These are phyloP conservation scores for Asobara japonica DNA, from an alignment of 1,140 invertebrate genomes.

Conservation along the genomic window DNA sequence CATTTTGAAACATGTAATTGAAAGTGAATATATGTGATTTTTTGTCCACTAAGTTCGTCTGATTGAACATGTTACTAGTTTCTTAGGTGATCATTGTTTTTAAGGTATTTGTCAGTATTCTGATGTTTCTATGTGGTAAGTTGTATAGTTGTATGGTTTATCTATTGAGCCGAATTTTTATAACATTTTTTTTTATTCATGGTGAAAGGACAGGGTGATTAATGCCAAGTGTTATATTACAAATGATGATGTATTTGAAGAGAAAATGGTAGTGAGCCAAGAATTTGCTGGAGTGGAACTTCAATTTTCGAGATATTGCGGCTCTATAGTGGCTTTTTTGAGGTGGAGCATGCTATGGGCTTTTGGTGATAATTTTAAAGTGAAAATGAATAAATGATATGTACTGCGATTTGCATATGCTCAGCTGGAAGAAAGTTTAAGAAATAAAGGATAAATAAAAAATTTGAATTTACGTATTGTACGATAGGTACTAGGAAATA, in stretches of 20 bases:
- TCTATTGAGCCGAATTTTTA: no score
- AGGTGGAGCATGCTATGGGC: conserved; percentile 27
- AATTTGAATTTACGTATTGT: background rate
- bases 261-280: background rate
- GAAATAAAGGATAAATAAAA: conserved; percentile 30
- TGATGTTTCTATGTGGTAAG: no score
- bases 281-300: background rate
- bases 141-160: no score
- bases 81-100: background rate
- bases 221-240: background rate
- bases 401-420: conserved; percentile 32
- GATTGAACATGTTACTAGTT: background rate
- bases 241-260: background rate
- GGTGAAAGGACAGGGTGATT: no score
- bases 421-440: conserved; percentile 13
- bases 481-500: background rate
- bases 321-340: conserved; percentile 34
- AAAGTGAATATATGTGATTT: conserved; percentile 13
- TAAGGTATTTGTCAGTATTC: background rate
- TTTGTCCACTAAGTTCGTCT: background rate
- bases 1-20: background rate
- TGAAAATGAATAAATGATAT: conserved; percentile 8
- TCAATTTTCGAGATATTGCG: conserved; percentile 12
- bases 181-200: no score
- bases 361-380: background rate